Evolutionary conservation across 2,888 invertebrate genomes (phyloP).

Genomic region (Cosmopolites sordidus): DNA sequence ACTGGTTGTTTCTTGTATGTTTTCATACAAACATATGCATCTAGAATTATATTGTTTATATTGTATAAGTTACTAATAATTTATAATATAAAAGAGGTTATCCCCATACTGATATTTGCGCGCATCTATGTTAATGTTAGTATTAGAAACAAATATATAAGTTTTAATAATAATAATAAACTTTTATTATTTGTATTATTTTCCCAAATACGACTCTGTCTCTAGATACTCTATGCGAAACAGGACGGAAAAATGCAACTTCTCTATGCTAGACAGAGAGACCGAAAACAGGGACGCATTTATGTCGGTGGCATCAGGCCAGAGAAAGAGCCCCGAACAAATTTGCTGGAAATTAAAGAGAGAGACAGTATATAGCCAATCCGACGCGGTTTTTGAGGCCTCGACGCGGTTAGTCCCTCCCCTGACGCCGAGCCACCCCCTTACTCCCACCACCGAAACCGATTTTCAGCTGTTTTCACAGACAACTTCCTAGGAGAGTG

Average conservation of each 20-base stretch:
- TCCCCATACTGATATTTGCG: too few species aligned
- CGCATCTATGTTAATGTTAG: too few species aligned
- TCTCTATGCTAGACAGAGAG: conserved; percentile 22
- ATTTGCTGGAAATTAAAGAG: conserved; percentile 28
- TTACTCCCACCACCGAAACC: conserved; percentile 31
- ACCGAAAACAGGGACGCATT: conserved; percentile 14
- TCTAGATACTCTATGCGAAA: conserved; percentile 27
- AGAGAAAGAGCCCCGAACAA: conserved; percentile 28
- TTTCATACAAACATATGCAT: too few species aligned
- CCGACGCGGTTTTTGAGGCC: conserved; percentile 52
- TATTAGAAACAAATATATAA: too few species aligned
- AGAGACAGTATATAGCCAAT: conserved; percentile 47
- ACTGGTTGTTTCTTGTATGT: too few species aligned
- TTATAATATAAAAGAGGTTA: too few species aligned
- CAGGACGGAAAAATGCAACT: conserved; percentile 25
- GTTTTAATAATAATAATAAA: too few species aligned
- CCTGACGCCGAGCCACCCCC: conserved; percentile 47
- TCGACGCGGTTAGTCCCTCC: conserved; percentile 50
- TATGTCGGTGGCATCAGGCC: background rate
- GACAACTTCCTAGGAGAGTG: conserved; percentile 21
- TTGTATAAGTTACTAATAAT: too few species aligned
- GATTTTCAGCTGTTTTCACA: conserved; percentile 35
- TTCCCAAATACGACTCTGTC: conserved; percentile 27
- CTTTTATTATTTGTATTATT: too few species aligned
- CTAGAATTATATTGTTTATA: too few species aligned